Conservation (phyloP, 2,888 invertebrate species). For the Cantharis rufa region DNA sequence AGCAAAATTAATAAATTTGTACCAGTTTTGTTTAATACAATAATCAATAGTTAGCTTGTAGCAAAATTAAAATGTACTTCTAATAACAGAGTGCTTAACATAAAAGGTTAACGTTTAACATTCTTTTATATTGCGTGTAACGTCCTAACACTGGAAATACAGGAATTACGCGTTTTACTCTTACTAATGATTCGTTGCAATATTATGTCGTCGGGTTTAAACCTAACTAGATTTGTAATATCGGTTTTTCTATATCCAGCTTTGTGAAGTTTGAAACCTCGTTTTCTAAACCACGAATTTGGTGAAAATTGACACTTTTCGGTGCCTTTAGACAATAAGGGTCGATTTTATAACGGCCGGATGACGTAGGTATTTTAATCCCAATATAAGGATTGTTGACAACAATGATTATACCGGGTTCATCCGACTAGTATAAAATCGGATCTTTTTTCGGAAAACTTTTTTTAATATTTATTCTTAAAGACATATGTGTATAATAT, state of each 20-base stretch:
- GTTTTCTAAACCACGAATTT: too few species aligned
- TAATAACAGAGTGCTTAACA: background rate
- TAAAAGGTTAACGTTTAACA: background rate
- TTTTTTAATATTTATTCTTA: too few species aligned
- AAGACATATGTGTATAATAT: too few species aligned
- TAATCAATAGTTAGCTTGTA: background rate
- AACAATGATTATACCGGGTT: too few species aligned
- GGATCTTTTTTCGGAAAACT: too few species aligned
- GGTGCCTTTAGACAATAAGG: too few species aligned
- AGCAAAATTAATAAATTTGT: background rate
- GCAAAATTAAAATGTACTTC: background rate
- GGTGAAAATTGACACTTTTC: too few species aligned
- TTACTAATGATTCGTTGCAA: background rate
- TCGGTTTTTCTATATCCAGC: background rate
- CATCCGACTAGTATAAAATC: too few species aligned
- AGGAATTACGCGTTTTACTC: conserved; percentile 15
- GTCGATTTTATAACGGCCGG: too few species aligned
- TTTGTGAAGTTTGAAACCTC: background rate
- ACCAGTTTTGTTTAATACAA: background rate
- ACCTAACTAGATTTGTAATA: background rate
- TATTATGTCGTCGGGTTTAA: background rate
- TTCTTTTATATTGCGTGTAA: background rate
- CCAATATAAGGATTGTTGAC: too few species aligned
- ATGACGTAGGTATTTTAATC: too few species aligned
- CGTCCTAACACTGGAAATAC: conserved; percentile 4